Evolutionary conservation across 2,113 vertebrate species (phyloP), one percentile per base, ranked within the genome.

Genomic region (Scatophagus argus): DNA sequence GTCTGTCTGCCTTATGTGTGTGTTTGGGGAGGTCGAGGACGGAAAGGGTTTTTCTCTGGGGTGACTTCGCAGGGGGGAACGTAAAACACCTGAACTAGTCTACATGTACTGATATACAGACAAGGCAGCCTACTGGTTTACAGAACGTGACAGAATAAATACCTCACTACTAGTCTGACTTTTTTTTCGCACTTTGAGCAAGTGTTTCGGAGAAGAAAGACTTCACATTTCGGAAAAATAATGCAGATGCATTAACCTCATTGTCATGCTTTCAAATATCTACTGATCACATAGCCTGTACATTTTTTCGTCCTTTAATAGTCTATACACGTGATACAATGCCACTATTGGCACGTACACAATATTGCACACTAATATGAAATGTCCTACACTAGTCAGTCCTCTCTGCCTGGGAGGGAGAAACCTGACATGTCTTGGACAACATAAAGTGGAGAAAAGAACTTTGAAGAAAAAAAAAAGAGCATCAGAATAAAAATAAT

Each of bases 321-420:
- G 81, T 94, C 85, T 89, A 86, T 91, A 91, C 88, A 91, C 61
- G 89, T 87, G 88, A 90, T 87, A 87, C 82, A 87, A 82, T 90
- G 89, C 91, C 89, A 59, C 69, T 23, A 84, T 89, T 93, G 92
- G 92, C 94, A 93, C 86, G 85, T 73, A 88, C 83, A 91, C 90
- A 89, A 93, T 95, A 95, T 95, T 95, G 94, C 94, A 94, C 93
- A 93, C 90, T 91, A 86, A 91, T 84, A 88, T 90, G 87, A 92
- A 90, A 91, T 56, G 80, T 91, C 89, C 93, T 84, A 77, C 83
- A 71, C 82, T 74, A 34, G 87, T 84, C 79, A 43, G 81, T 23
- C 79, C 47, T 88, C 88, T 87, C 77, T 77, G 77, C 72, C 87
- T 61, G 81, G 75, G 90, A 81, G 87, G 77, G 85, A 83, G 77